Percentiles rank a stretch among this genome's conserved stretches.
Conservation (phyloP, 2,888 invertebrate genomes). For the Schrankia costaestrigalis region DNA sequence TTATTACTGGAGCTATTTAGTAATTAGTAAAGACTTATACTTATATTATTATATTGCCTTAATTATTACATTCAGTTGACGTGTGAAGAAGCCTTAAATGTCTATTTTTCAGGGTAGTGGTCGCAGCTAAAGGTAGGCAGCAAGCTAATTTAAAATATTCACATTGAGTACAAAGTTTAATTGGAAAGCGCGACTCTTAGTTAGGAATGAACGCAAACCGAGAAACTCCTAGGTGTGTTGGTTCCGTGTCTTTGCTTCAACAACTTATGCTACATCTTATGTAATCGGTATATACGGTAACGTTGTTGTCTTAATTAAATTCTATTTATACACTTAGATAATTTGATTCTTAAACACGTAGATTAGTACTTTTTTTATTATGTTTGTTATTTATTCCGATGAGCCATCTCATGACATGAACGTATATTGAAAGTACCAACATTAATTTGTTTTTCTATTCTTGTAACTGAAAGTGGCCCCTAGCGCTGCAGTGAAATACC, state of each 20-base stretch:
- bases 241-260: constrained; percentile 7
- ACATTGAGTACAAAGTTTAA: constrained; percentile 55
- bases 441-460: too few relatives aligned
- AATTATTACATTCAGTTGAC: not conserved
- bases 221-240: constrained; percentile 30
- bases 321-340: too few relatives aligned
- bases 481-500: too few relatives aligned
- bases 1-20: too few relatives aligned
- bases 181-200: constrained; percentile 48
- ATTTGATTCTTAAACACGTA: too few relatives aligned
- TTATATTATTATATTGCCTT: not conserved
- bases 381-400: too few relatives aligned
- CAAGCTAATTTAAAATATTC: constrained; percentile 54
- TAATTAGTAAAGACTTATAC: not conserved
- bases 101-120: constrained; percentile 22
- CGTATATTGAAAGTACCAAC: too few relatives aligned
- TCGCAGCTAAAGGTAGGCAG: constrained; percentile 9
- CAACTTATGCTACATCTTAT: constrained; percentile 12
- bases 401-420: too few relatives aligned
- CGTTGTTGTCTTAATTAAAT: constrained; percentile 10
- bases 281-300: constrained; percentile 7
- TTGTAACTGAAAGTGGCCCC: too few relatives aligned
- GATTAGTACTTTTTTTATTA: too few relatives aligned
- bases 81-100: constrained; percentile 10
- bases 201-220: constrained; percentile 37